Conservation (phyloP, 2,888 invertebrate species). For the Amblyteles armatorius region DNA sequence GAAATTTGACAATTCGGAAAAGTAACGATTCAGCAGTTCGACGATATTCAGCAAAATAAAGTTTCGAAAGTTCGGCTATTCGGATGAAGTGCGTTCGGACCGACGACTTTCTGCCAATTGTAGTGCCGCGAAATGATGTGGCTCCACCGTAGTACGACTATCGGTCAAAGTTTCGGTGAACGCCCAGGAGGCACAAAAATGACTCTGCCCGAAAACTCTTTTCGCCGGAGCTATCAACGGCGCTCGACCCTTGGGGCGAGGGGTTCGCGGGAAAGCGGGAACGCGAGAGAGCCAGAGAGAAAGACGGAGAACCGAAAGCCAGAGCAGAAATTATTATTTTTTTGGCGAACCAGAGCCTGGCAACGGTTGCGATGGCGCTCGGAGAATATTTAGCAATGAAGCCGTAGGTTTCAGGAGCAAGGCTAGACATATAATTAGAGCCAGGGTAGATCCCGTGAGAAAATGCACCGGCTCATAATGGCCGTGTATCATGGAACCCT, state of each 20-base stretch:
- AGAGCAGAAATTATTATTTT: conserved; percentile 78
- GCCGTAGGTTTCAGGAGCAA: conserved; percentile 81
- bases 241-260: too few relatives aligned
- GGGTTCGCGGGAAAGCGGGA: too few relatives aligned
- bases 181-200: not conserved
- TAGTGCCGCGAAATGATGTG: too few relatives aligned
- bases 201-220: not conserved
- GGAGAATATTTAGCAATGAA: conserved; percentile 79
- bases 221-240: not conserved
- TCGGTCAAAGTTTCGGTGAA: not conserved
- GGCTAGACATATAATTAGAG: conserved; percentile 83
- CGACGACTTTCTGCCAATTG: too few relatives aligned
- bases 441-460: conserved; percentile 81
- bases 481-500: conserved; percentile 80
- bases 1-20: too few relatives aligned
- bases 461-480: conserved; percentile 80
- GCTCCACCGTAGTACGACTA: not conserved
- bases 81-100: too few relatives aligned
- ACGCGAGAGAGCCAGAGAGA: conserved; percentile 15
- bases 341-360: conserved; percentile 57
- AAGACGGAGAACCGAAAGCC: conserved; percentile 19
- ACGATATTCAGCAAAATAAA: too few relatives aligned
- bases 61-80: too few relatives aligned
- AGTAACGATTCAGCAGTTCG: too few relatives aligned
- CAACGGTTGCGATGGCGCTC: conserved; percentile 40